phyloP scores from a whole-genome alignment of 1,140 invertebrate genomes.

The Propsilocerus akamusi region DNA sequence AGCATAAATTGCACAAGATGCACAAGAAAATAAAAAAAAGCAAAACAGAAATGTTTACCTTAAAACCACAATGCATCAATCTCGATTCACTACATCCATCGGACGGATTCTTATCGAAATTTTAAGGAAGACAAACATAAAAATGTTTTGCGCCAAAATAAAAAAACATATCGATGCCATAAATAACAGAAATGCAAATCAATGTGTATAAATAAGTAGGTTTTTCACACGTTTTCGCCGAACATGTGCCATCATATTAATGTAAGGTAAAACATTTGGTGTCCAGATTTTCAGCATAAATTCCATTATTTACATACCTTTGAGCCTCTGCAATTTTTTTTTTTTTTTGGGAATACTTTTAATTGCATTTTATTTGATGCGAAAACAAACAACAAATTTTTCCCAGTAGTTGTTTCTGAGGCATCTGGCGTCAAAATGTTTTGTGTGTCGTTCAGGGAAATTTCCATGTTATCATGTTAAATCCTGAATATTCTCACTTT shows the following conservation, averaged over 20 bases:
- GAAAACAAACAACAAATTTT: background rate
- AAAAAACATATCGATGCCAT: too few species aligned
- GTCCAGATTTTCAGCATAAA: background rate
- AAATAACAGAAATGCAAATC: too few species aligned
- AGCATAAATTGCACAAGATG: background rate
- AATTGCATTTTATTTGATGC: background rate
- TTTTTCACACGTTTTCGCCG: background rate
- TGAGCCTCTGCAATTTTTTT: too few species aligned
- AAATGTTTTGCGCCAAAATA: too few species aligned
- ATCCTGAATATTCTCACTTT: background rate
- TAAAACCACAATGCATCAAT: too few species aligned
- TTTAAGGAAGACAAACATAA: too few species aligned
- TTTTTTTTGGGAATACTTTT: background rate
- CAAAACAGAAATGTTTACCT: too few species aligned
- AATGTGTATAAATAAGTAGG: too few species aligned
- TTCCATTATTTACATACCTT: background rate
- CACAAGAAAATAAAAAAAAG: too few species aligned
- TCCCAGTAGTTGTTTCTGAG: background rate
- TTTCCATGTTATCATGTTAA: background rate
- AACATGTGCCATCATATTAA: background rate
- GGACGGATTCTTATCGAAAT: too few species aligned
- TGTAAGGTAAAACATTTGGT: background rate
- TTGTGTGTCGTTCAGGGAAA: background rate
- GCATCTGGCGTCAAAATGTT: conserved; percentile 4
- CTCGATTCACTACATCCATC: too few species aligned